Conservation (phyloP, 1,140 invertebrate species). For the Pentalonia nigronervosa region DNA sequence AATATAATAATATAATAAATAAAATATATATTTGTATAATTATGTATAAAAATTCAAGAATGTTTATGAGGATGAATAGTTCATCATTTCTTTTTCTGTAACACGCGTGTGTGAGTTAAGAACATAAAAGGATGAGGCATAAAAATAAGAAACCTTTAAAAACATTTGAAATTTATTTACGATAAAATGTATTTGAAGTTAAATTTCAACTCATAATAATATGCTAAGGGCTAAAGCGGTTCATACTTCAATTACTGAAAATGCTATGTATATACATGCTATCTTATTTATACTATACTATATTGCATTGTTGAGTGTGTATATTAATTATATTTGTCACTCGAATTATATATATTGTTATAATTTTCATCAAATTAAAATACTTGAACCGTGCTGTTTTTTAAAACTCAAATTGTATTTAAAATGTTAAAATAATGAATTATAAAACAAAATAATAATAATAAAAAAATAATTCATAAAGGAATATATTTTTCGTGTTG, state of each 20-base stretch:
- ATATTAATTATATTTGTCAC: background rate
- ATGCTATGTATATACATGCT: background rate
- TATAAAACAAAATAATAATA: background rate
- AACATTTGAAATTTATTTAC: background rate
- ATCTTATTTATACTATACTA: background rate
- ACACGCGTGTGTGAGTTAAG: background rate
- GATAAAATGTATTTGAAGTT: background rate
- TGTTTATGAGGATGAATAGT: background rate
- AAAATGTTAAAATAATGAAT: conserved; percentile 8
- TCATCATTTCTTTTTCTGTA: background rate
- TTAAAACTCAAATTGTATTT: background rate
- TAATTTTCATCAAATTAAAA: background rate
- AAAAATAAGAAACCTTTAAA: too few species aligned
- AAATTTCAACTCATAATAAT: background rate
- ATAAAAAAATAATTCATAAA: background rate
- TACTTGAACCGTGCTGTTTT: background rate
- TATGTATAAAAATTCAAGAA: background rate
- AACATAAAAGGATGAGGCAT: background rate
- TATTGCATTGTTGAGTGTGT: background rate
- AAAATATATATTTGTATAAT: background rate
- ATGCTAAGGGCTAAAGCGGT: background rate
- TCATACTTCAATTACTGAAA: background rate
- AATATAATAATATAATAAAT: background rate
- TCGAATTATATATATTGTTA: background rate
- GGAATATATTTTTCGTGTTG: background rate